Base-by-base conservation (phyloP, 2,113 vertebrate species). In the Pholis gunnellus region DNA sequence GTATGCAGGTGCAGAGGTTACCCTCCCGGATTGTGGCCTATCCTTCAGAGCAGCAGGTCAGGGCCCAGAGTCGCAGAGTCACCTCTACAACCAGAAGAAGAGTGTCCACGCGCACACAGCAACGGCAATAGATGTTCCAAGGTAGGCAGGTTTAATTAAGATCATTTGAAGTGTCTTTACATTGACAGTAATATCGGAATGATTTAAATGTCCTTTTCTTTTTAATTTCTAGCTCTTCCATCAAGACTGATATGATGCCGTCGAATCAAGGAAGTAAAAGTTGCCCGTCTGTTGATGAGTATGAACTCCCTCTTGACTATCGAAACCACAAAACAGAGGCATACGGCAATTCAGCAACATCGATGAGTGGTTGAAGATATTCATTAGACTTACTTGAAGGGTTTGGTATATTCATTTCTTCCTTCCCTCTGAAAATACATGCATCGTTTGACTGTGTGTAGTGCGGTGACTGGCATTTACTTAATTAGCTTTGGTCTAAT, bases 11-110 rank as follows among this genome's bases (percentile, higher is more conserved):
- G 67, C 92, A 88, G 82, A 91, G 94, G 48, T 92, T 89, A 14
- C 88, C 94, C 20, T 91, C 95, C 38, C 95, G 93, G 38, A 94
- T 96, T 27, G 88, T 94, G 44, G 93, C 95, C 78, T 97, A 93
- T 71, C 92, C 95, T 15, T 94, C 93, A 1, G 95, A 94, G 3
- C 95, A 95, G 83, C 73, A 5, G 75, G 91, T 88, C 61, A 87
- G 87, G 5, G 80, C 86, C 48, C 94, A 91, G 81, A 64, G 81
- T 54, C 95, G 94, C 54, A 93, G 94, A 88, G 81, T 77, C 48
- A 88, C 73, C 78, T 60, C 89, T 46, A 90, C 83, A 78, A 91
- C 83, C 86, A 94, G 95, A 75, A 93, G 90, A 70, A 94, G 92
- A 79, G 46, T 42, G 1, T 65, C 29, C 65, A 81, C 77, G 29